These are phyloP conservation scores for Diaperis boleti DNA, from an alignment of 2,888 invertebrate genomes.

Conservation along the genomic window DNA sequence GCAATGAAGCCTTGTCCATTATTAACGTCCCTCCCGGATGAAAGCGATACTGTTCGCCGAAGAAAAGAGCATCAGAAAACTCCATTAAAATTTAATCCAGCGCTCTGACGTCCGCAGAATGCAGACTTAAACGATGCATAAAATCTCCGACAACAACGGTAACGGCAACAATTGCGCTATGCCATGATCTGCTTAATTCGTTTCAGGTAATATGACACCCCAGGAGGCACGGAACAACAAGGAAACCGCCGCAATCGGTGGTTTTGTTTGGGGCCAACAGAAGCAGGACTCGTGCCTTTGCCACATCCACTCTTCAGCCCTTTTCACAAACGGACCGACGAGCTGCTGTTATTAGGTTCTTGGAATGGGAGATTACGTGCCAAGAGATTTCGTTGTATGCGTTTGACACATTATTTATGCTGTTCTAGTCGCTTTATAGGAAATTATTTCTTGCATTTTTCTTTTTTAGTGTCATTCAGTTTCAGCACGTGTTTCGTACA, in stretches of 20 bases:
- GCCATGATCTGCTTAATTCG: constrained; percentile 35
- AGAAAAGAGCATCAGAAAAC: constrained; percentile 34
- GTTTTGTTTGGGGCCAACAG: constrained; percentile 20
- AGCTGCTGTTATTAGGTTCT: not conserved
- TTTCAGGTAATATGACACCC: constrained; percentile 37
- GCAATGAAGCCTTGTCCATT: too few species aligned
- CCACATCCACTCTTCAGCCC: constrained; percentile 27
- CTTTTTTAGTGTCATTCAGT: too few species aligned
- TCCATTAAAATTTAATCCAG: constrained; percentile 37
- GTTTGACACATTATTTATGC: too few species aligned
- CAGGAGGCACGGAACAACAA: constrained; percentile 28
- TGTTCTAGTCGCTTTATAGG: too few species aligned
- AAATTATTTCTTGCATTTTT: too few species aligned
- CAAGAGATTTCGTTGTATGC: too few species aligned
- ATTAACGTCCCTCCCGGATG: not conserved
- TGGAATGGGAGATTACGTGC: not conserved
- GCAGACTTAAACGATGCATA: constrained; percentile 27
- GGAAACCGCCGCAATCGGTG: constrained; percentile 31
- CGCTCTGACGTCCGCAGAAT: constrained; percentile 7
- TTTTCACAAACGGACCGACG: constrained; percentile 14
- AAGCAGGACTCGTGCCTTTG: constrained; percentile 39
- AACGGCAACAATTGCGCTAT: constrained; percentile 29
- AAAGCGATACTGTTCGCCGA: constrained; percentile 31
- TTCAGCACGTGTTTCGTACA: too few species aligned
- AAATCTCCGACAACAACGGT: constrained; percentile 36